Base-by-base conservation (phyloP, 2,888 invertebrate genomes). In the Sympetrum striolatum region DNA sequence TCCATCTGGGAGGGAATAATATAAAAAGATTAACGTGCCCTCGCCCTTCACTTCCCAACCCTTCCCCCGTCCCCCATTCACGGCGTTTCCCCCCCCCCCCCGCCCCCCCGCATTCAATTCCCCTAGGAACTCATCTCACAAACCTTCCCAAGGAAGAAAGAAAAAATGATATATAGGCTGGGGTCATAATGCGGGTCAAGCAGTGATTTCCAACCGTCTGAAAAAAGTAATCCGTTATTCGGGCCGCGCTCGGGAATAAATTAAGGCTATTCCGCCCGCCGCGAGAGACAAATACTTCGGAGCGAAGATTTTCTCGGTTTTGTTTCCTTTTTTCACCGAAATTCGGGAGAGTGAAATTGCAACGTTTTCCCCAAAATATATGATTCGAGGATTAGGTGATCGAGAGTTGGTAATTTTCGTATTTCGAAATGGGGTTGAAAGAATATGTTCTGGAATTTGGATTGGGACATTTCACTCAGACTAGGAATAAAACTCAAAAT, bases 151-250 rank as follows among this genome's bases (percentile, higher is more conserved):
- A 35, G 25, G 39, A 82, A 44, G 44, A 60, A 58, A 86, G n/a
- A 80, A 80, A n/a, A 44, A 64, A 86, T 86, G 60, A 86, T 64
- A 86, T 60, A 86, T 86, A 64, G 37, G 58, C 37, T 12, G 3
- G 58, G 60, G 60, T 64, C 86, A 86, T 86, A 37, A 37, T 86
- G 37, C 64, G n/a, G 60, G 86, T n/a, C 37, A 86, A 64, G 39
- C 86, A 37, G 60, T n/a, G 86, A 86, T 86, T 82, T 86, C 86
- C 60, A 64, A 64, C 35, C 37, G 10, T 35, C 53, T 31, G 73
- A 73, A 73, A 64, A 64, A 73, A 73, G 31, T 73, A 73, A 73
- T 73, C 25, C 31, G 25, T 73, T 31, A 73, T 73, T 73, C 25
- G n/a, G n/a, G 64, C n/a, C n/a, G 2, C 14, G 73, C 73, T 73